A percentile compares a stretch with the other conserved stretches of the same genome.
Evolutionary conservation across 2,888 invertebrate species (phyloP).

Genomic region (Rhagium mordax): DNA sequence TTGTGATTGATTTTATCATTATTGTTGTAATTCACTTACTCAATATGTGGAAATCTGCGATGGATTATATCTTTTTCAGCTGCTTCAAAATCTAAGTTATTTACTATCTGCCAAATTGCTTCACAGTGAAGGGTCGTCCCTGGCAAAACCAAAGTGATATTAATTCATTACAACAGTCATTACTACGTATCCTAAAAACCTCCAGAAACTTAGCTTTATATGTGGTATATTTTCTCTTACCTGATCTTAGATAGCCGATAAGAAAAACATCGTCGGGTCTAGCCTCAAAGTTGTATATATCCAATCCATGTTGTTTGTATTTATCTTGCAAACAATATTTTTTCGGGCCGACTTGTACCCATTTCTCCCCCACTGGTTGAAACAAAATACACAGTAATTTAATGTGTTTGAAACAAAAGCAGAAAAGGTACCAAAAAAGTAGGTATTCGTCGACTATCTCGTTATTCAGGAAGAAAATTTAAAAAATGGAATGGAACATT

Average conservation of each 20-base stretch:
- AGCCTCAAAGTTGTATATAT: slow-evolving; percentile 79
- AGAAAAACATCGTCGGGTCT: slow-evolving; percentile 80
- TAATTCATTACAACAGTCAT: too few species aligned
- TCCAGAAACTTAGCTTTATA: too few species aligned
- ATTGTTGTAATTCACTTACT: too few species aligned
- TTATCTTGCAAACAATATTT: slow-evolving; percentile 80
- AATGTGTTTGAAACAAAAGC: too few species aligned
- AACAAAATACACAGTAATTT: slow-evolving; percentile 76
- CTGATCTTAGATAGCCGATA: slow-evolving; percentile 83
- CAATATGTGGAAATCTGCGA: slow-evolving; percentile 83
- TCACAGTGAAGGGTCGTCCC: slow-evolving; percentile 83
- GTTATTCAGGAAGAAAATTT: too few species aligned
- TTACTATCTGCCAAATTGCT: slow-evolving; percentile 73
- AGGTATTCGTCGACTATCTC: too few species aligned
- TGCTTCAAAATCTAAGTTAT: slow-evolving; percentile 72
- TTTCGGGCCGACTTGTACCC: slow-evolving; percentile 74
- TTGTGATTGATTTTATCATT: too few species aligned
- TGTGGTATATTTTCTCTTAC: too few species aligned
- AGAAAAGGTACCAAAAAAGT: too few species aligned
- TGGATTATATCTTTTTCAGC: slow-evolving; percentile 75
- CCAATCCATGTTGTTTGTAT: slow-evolving; percentile 75
- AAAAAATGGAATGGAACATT: too few species aligned
- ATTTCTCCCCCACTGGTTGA: too few species aligned
- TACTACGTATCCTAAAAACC: too few species aligned
- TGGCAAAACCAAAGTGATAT: slow-evolving; percentile 65